Evolutionary conservation across 2,888 invertebrate genomes (phyloP).

Genomic region (Lithophane ornitopus): DNA sequence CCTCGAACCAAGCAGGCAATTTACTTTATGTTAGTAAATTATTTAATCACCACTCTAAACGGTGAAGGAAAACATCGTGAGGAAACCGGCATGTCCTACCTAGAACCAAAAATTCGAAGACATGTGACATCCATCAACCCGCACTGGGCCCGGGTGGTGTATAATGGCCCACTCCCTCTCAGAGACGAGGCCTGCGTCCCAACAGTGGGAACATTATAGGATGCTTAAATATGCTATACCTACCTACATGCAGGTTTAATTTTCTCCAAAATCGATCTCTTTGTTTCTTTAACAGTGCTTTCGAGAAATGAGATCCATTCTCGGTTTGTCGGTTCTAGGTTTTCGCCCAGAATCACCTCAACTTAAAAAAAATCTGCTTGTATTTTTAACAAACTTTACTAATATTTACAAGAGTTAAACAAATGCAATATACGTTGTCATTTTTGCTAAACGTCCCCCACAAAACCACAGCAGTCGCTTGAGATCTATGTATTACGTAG

Average conservation of each 20-base stretch:
- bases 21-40: too few relatives aligned
- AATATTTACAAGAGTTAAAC: conserved; percentile 28
- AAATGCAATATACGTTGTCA: conserved; percentile 38
- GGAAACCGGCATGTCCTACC: too few relatives aligned
- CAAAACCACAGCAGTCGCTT: background rate
- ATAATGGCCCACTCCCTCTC: too few relatives aligned
- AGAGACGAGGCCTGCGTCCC: too few relatives aligned
- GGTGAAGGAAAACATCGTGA: too few relatives aligned
- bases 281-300: background rate
- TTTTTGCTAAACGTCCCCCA: conserved; percentile 16
- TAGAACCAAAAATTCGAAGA: too few relatives aligned
- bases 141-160: too few relatives aligned
- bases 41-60: too few relatives aligned
- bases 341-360: background rate
- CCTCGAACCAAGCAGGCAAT: too few relatives aligned
- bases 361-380: conserved; percentile 5
- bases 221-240: too few relatives aligned
- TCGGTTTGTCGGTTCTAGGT: background rate
- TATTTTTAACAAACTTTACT: conserved; percentile 1
- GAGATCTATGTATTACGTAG: conserved; percentile 26
- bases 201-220: too few relatives aligned
- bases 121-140: too few relatives aligned
- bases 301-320: background rate
- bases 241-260: background rate
- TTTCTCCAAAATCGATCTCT: background rate